Evolutionary conservation across 2,888 invertebrate species (phyloP).

Genomic region (Hydroisotoma schaefferi): DNA sequence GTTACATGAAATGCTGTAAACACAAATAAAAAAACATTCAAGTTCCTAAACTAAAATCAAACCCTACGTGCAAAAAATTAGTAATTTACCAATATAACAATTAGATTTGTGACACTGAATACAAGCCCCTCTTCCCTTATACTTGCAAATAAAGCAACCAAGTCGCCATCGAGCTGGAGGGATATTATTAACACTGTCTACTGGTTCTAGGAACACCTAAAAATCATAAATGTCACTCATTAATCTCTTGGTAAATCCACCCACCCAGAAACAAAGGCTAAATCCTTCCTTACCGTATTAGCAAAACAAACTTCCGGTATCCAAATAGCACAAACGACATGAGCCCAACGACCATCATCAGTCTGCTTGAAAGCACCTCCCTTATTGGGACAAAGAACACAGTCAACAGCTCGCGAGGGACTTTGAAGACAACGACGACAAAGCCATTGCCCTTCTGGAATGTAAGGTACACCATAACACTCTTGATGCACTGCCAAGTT

Average conservation of each 20-base stretch:
- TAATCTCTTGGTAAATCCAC: background rate
- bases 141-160: conserved; percentile 95
- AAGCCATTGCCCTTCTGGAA: conserved; percentile 96
- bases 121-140: conserved; percentile 87
- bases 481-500: conserved; percentile 95
- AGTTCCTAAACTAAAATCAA: conserved; percentile 5
- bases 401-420: conserved; percentile 91
- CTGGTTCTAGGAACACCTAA: conserved; percentile 82
- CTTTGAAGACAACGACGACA: conserved; percentile 94
- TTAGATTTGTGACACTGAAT: conserved; percentile 96
- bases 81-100: conserved; percentile 70
- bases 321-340: conserved; percentile 98
- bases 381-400: conserved; percentile 95
- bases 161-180: conserved; percentile 93
- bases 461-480: conserved; percentile 75
- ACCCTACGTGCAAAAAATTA: background rate
- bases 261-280: background rate
- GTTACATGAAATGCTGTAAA: conserved; percentile 90
- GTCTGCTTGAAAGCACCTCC: conserved; percentile 99
- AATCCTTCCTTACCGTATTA: conserved; percentile 68
- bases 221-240: conserved; percentile 14
- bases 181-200: conserved; percentile 94
- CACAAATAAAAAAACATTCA: background rate
- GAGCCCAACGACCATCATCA: conserved; percentile 88
- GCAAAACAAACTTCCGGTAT: conserved; percentile 97